Conservation (phyloP, 2,888 invertebrate genomes). For the Andrena bicolor region DNA sequence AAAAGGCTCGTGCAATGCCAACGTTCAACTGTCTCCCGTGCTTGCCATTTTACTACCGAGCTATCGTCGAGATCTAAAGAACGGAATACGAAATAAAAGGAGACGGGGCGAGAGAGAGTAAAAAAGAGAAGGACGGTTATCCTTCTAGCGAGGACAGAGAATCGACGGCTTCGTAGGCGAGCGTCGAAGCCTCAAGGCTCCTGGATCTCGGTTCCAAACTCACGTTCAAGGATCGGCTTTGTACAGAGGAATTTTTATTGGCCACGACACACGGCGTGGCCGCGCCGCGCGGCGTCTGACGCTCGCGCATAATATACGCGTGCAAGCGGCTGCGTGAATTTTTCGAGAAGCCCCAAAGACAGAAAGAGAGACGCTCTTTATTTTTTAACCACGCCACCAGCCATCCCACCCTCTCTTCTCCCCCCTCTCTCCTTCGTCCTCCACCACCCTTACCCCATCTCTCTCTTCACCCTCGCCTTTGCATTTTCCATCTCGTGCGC, state of each 20-base stretch:
- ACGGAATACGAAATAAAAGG: conserved; percentile 40
- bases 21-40: neutral
- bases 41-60: conserved; percentile 7
- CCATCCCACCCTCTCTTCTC: neutral
- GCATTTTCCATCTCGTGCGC: conserved; percentile 29
- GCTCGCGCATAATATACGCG: conserved; percentile 48
- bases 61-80: conserved; percentile 37
- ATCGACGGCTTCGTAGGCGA: conserved; percentile 63
- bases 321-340: conserved; percentile 50
- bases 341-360: conserved; percentile 37
- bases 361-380: conserved; percentile 38
- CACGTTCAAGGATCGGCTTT: conserved; percentile 77
- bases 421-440: neutral
- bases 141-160: conserved; percentile 63
- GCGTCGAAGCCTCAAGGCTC: conserved; percentile 59
- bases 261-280: conserved; percentile 32
- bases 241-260: conserved; percentile 72
- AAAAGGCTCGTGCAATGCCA: neutral
- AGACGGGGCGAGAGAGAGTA: neutral
- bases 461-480: conserved; percentile 3
- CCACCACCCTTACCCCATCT: neutral
- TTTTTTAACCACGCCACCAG: conserved; percentile 48
- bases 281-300: conserved; percentile 41
- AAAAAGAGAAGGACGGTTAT: conserved; percentile 34
- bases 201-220: conserved; percentile 63